These are phyloP conservation scores for Thermophis baileyi DNA, from an alignment of 2,113 vertebrate species.

Conservation along the genomic window DNA sequence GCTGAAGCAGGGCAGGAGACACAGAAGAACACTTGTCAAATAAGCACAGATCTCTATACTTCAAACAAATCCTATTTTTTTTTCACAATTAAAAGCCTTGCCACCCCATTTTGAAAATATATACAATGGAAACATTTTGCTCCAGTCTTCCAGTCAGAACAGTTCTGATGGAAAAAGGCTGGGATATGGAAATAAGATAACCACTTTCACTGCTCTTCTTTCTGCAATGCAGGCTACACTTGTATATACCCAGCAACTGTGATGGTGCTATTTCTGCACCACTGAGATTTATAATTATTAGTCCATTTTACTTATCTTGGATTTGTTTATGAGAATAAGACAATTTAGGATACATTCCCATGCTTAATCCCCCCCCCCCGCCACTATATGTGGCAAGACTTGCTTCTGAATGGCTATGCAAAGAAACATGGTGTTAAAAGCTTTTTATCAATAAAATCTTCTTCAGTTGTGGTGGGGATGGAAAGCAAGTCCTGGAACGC, in stretches of 20 bases:
- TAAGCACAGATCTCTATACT: background rate
- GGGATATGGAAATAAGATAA: background rate
- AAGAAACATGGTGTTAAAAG: background rate
- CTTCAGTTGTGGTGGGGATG: background rate
- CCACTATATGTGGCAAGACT: background rate
- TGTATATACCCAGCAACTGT: background rate
- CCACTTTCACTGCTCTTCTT: background rate
- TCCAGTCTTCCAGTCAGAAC: background rate
- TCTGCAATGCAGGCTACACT: background rate
- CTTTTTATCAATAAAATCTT: background rate
- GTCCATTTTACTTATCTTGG: background rate
- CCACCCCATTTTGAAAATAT: background rate
- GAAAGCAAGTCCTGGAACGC: background rate
- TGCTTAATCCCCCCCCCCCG: no score
- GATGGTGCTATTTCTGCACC: background rate
- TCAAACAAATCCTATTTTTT: background rate
- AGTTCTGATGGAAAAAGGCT: background rate
- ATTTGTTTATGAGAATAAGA: background rate
- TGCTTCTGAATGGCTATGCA: background rate
- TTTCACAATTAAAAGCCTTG: rapidly evolving
- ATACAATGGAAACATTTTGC: background rate
- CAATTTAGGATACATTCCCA: background rate
- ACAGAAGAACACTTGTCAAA: background rate
- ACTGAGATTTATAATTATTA: background rate
- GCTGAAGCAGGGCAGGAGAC: background rate